A percentile compares a stretch with the other conserved stretches of the same genome.
phyloP scores from a whole-genome alignment of 2,113 vertebrate species.

The Siniperca knerii region DNA sequence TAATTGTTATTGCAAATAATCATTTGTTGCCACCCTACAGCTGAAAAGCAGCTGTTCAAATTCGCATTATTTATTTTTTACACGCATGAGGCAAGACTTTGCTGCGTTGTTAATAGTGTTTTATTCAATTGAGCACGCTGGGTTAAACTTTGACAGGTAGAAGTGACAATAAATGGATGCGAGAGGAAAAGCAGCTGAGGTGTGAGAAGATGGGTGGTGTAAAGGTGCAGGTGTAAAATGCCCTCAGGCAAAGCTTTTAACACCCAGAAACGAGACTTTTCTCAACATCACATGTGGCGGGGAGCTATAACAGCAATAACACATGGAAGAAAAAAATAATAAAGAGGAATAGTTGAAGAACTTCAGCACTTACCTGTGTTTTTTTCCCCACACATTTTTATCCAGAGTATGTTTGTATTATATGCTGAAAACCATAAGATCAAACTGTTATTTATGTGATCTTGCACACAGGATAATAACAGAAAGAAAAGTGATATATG shows the following conservation, averaged over 20 bases:
- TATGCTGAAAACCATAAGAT: neutral
- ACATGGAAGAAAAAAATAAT: constrained; percentile 60
- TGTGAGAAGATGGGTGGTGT: neutral
- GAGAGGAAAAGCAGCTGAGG: constrained; percentile 27
- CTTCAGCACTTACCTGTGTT: neutral
- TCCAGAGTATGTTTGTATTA: neutral
- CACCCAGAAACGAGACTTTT: constrained; percentile 58
- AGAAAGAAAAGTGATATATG: neutral
- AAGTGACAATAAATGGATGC: neutral
- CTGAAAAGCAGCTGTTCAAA: neutral
- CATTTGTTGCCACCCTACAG: neutral
- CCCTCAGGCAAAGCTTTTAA: neutral
- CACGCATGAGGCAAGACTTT: neutral
- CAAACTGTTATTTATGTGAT: neutral
- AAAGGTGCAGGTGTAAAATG: constrained; percentile 41
- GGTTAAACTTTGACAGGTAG: constrained; percentile 24
- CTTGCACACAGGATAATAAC: neutral
- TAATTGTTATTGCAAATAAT: neutral
- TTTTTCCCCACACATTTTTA: neutral
- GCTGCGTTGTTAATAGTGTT: neutral
- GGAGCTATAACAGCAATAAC: constrained; percentile 61
- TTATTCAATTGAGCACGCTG: neutral
- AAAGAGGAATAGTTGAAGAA: constrained; percentile 62
- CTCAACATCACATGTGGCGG: constrained; percentile 49
- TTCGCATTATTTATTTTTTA: neutral